phyloP scores from a whole-genome alignment of 2,113 vertebrate species.

The Nothobranchius kuhntae region DNA sequence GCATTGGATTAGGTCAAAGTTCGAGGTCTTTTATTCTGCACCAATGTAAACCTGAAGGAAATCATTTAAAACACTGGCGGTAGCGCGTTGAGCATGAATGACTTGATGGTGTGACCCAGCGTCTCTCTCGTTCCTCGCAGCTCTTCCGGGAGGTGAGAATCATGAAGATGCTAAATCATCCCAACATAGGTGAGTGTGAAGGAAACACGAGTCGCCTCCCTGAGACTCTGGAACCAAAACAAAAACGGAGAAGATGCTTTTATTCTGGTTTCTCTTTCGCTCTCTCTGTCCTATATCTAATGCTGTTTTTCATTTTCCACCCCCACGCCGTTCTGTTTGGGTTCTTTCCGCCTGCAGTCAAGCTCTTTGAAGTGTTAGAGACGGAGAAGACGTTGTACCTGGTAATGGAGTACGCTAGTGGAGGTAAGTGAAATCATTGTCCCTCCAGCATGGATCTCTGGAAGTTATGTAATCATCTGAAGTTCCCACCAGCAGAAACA shows the following conservation, averaged over 20 bases:
- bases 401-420: conserved; percentile 94
- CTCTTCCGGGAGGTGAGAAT: conserved; percentile 95
- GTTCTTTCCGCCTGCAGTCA: conserved; percentile 78
- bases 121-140: conserved; percentile 67
- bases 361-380: conserved; percentile 96
- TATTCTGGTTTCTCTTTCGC: conserved; percentile 10
- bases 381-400: conserved; percentile 94
- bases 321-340: not conserved
- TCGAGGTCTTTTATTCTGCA: no score
- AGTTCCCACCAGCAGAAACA: conserved; percentile 3
- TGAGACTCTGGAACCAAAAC: not conserved
- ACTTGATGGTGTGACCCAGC: not conserved
- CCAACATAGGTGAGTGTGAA: conserved; percentile 90
- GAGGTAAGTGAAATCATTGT: conserved; percentile 79
- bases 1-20: no score
- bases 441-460: conserved; percentile 22
- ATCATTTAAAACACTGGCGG: no score
- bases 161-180: conserved; percentile 96
- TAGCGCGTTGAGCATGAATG: no score
- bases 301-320: not conserved
- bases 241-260: not conserved
- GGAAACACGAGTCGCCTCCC: conserved; percentile 1
- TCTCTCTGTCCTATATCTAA: not conserved
- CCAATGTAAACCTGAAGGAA: no score
- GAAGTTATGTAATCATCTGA: conserved; percentile 8